Conservation (phyloP, 2,113 vertebrate genomes). For the Lepisosteus oculatus region DNA sequence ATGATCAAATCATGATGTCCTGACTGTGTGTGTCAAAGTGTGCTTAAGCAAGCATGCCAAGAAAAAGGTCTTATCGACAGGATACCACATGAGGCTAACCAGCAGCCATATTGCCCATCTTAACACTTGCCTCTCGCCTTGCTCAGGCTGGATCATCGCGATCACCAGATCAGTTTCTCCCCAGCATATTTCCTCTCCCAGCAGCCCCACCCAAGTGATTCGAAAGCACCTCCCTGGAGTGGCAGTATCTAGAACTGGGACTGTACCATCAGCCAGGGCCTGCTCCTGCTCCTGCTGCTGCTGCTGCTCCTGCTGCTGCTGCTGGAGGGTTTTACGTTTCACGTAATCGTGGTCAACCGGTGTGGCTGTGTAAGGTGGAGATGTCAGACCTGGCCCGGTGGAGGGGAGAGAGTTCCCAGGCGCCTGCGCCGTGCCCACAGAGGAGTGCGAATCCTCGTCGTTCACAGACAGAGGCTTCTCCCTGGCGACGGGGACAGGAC, state of each 20-base stretch:
- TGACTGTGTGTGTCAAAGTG: too few relatives aligned
- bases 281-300: slow-evolving; percentile 63
- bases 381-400: slow-evolving; percentile 95
- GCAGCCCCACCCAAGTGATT: slow-evolving; percentile 61
- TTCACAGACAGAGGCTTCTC: slow-evolving; percentile 82
- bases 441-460: slow-evolving; percentile 90
- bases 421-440: slow-evolving; percentile 71
- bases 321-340: slow-evolving; percentile 98
- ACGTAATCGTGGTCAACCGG: slow-evolving; percentile 99
- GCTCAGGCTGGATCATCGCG: slow-evolving; percentile 49
- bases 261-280: slow-evolving; percentile 94
- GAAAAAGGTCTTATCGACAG: background rate
- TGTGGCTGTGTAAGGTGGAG: slow-evolving; percentile 94
- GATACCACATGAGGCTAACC: slow-evolving; percentile 19
- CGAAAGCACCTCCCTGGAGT: slow-evolving; percentile 62
- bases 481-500: slow-evolving; percentile 52
- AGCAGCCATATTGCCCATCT: slow-evolving; percentile 90
- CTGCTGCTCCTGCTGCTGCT: slow-evolving; percentile 68
- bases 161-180: slow-evolving; percentile 45
- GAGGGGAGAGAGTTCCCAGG: slow-evolving; percentile 77
- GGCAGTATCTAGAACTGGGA: slow-evolving; percentile 87
- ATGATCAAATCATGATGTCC: too few relatives aligned
- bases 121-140: slow-evolving; percentile 80
- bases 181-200: slow-evolving; percentile 36
- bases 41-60: too few relatives aligned